Conservation (phyloP, 2,797 vertebrate genomes). For the Selene dorsalis region DNA sequence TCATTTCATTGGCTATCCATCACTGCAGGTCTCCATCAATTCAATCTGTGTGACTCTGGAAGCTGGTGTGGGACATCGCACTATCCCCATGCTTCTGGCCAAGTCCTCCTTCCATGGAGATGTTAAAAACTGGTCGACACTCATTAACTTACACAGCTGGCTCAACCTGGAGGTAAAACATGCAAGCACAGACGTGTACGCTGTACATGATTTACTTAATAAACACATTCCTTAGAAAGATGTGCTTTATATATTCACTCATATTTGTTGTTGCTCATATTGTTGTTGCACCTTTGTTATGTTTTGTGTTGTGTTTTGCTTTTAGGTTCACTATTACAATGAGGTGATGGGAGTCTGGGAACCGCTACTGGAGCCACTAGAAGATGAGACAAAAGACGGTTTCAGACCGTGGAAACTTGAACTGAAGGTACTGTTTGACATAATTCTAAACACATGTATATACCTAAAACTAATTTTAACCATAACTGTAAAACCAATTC, state of each 20-base stretch:
- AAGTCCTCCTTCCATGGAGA: constrained; percentile 93
- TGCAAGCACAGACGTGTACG: neutral
- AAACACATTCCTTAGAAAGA: neutral
- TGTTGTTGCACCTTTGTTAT: too few species aligned
- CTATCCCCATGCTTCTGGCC: constrained; percentile 95
- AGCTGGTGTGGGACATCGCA: constrained; percentile 96
- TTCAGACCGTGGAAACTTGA: constrained; percentile 94
- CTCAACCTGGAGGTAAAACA: constrained; percentile 85
- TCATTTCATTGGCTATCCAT: constrained; percentile 27
- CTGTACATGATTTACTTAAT: neutral
- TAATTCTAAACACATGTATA: neutral
- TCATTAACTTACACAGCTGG: constrained; percentile 91
- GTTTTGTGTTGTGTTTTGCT: constrained; percentile 21
- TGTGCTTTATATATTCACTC: neutral
- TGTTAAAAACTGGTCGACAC: constrained; percentile 93
- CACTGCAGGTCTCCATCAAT: constrained; percentile 86
- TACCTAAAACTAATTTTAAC: too few species aligned
- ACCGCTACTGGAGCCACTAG: constrained; percentile 95
- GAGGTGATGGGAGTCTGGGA: constrained; percentile 98
- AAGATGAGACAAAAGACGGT: constrained; percentile 90
- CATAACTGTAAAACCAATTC: too few species aligned
- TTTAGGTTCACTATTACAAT: constrained; percentile 95
- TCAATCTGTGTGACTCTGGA: constrained; percentile 95
- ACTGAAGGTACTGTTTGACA: constrained; percentile 86
- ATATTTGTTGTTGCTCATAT: neutral